Evolutionary conservation across 2,113 vertebrate genomes (phyloP), one percentile per base, ranked within the genome.

Genomic region (Halcyon malimbica): DNA sequence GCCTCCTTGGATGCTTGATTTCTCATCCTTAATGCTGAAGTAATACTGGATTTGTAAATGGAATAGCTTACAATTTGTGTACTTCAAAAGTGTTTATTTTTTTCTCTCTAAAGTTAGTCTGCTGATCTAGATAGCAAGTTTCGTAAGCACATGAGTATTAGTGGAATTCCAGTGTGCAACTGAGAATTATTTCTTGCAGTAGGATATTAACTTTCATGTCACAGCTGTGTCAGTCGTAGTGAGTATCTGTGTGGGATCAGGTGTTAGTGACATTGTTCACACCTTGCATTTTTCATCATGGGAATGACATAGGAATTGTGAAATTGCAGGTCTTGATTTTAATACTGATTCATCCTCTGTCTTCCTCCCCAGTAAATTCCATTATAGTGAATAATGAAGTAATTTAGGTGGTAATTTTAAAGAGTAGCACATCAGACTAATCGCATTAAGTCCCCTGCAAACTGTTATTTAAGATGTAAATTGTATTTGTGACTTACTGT

Each of bases 401-500:
- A 41, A 91, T 95, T 76, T 76, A 94, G 70, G 50, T 91, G 54
- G 15, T 92, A 75, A 76, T 85, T 87, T 94, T 85, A 33, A 37
- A 31, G 23, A 28, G 28, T 92, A 94, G 54, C 77, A 79, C 87
- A 89, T 91, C 69, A 89, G 93, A 62, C 48, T 89, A 68, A 90
- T 90, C 2, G 0, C 77, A 42, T 70, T 95, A 85, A 92, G 31
- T 94, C 87, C 92, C 96, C 94, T 65, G 56, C 87, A 87, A 89
- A 89, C 63, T 96, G 92, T 96, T 97, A 76, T 96, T 94, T 96
- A 84, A 94, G 50, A 94, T 96, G 94, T 94, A 94, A 96, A 96
- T 76, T 97, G 91, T 97, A 63, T 97, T 95, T 97, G 56, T 97
- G 94, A 95, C 89, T 89, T 71, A 91, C 93, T 95, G 95, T 96